Percentiles rank a stretch among this genome's conserved stretches.
phyloP scores from a whole-genome alignment of 2,797 vertebrate genomes.

The Adelosebastes latens region DNA sequence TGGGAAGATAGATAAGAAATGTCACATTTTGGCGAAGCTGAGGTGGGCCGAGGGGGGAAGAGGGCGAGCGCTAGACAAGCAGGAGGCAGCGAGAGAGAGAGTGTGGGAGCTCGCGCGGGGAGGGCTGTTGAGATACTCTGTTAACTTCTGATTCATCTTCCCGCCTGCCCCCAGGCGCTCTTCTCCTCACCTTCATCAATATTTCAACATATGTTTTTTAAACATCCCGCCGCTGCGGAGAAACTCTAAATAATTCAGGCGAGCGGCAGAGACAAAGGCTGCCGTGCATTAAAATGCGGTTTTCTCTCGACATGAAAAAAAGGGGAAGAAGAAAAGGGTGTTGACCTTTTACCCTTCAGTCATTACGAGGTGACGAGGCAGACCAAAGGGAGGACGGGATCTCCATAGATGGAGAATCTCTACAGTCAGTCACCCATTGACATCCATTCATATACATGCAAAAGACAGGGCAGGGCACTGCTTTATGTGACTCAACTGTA shows the following conservation, averaged over 20 bases:
- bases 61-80: slow-evolving; percentile 37
- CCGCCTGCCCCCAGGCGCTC: slow-evolving; percentile 72
- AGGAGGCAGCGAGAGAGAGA: slow-evolving; percentile 5
- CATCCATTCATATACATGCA: slow-evolving; percentile 9
- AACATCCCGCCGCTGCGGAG: slow-evolving; percentile 77
- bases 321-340: slow-evolving; percentile 16
- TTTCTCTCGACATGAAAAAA: slow-evolving; percentile 53
- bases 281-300: slow-evolving; percentile 69
- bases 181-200: slow-evolving; percentile 86
- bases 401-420: not conserved
- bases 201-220: slow-evolving; percentile 85
- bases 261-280: slow-evolving; percentile 62
- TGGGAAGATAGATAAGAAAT: slow-evolving; percentile 72
- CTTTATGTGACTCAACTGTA: not conserved
- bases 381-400: slow-evolving; percentile 11
- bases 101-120: not conserved
- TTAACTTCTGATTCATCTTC: slow-evolving; percentile 81
- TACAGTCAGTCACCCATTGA: not conserved
- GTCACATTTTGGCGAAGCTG: slow-evolving; percentile 66
- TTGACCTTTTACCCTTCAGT: slow-evolving; percentile 66
- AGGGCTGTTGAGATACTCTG: slow-evolving; percentile 58
- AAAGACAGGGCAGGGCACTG: not conserved
- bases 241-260: slow-evolving; percentile 84
- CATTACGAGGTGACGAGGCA: slow-evolving; percentile 24
- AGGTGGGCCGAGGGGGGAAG: slow-evolving; percentile 45